phyloP scores from a whole-genome alignment of 2,113 vertebrate species.

The Procavia capensis region DNA sequence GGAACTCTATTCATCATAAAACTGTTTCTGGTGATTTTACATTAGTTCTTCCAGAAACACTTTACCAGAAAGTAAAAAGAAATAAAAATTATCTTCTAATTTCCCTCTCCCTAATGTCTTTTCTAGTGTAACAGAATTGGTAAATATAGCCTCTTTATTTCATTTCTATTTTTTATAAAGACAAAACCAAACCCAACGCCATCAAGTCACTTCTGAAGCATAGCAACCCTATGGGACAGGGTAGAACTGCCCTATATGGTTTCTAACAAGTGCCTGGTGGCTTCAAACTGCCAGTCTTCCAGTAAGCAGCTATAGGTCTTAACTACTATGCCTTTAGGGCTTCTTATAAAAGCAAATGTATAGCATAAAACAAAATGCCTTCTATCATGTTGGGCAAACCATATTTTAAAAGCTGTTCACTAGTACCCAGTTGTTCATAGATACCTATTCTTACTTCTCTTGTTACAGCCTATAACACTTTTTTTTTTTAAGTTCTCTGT shows the following conservation, averaged over 20 bases:
- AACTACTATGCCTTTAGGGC: too few species aligned
- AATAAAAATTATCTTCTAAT: background rate
- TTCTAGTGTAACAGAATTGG: background rate
- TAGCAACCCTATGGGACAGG: too few species aligned
- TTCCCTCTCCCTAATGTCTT: background rate
- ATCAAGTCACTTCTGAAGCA: too few species aligned
- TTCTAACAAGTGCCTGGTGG: too few species aligned
- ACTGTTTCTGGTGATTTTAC: background rate
- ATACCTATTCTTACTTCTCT: background rate
- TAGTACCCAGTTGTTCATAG: background rate
- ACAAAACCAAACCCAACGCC: too few species aligned
- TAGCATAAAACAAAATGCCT: background rate
- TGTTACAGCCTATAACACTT: background rate
- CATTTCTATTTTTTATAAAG: background rate
- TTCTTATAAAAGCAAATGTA: background rate
- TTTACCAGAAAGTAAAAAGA: background rate
- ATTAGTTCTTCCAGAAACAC: background rate
- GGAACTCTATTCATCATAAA: background rate
- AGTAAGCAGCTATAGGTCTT: too few species aligned
- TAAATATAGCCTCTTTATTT: background rate
- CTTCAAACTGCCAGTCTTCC: too few species aligned
- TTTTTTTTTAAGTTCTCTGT: background rate
- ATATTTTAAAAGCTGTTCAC: background rate
- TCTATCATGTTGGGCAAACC: background rate
- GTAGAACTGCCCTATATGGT: too few species aligned